Conservation (phyloP, 2,888 invertebrate genomes). For the Nebria salina region DNA sequence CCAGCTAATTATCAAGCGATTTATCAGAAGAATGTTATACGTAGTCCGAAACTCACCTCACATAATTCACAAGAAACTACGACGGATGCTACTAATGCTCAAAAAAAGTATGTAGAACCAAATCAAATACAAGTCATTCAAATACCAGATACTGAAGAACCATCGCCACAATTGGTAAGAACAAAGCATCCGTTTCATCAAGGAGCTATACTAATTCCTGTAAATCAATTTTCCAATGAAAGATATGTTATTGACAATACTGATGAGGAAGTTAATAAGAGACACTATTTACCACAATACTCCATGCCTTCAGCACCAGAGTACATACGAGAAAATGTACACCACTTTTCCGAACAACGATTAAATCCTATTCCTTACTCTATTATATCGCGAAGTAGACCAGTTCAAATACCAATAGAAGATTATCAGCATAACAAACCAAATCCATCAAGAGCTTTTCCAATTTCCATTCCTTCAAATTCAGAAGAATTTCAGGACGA, state of each 20-base stretch:
- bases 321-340: slow-evolving; percentile 8
- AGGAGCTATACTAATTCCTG: slow-evolving; percentile 58
- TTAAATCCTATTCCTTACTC: slow-evolving; percentile 51
- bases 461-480: too few relatives aligned
- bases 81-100: slow-evolving; percentile 64
- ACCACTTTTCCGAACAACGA: too few relatives aligned
- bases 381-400: slow-evolving; percentile 13
- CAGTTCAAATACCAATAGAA: not conserved
- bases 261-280: too few relatives aligned
- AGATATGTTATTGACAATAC: slow-evolving; percentile 50
- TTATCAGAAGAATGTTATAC: slow-evolving; percentile 19
- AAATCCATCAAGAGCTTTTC: too few relatives aligned
- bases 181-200: slow-evolving; percentile 62
- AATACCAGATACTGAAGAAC: slow-evolving; percentile 58
- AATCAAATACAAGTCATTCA: slow-evolving; percentile 68
- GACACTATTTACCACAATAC: slow-evolving; percentile 48
- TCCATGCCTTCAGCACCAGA: too few relatives aligned
- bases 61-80: slow-evolving; percentile 55
- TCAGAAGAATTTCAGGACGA: slow-evolving; percentile 65
- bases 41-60: slow-evolving; percentile 20
- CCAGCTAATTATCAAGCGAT: slow-evolving; percentile 46
- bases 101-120: slow-evolving; percentile 65
- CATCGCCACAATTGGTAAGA: slow-evolving; percentile 61
- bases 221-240: slow-evolving; percentile 56
- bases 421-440: too few relatives aligned